Evolutionary conservation across 23 tunicate species (phyloP), one percentile per base, ranked within the genome.

Genomic region (Oikopleura albicans): DNA sequence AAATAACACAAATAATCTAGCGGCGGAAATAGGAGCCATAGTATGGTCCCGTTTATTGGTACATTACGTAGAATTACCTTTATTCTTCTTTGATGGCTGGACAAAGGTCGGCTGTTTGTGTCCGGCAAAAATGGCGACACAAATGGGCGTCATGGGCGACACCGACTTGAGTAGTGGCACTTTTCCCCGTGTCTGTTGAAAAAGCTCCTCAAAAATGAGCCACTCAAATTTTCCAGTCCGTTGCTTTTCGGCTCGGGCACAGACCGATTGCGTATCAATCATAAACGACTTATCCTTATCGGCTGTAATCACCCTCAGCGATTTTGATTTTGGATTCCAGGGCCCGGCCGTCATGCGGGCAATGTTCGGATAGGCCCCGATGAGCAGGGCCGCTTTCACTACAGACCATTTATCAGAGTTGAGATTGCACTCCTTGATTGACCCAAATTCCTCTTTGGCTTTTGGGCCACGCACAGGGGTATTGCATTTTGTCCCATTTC

Each of bases 321-420:
- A 12, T 49, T 49, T 49, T 49, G 63, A 49, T 22, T 49, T 49
- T 49, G 22, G 22, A n/a, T n/a, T n/a, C 63, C 63, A 49, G 63
- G 63, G 63, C 63, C 63, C 63, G 22, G 12, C 63, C 16, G 63
- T 49, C 22, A 49, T 49, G 12, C 63, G 63, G 22, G 63, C 63
- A 49, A 49, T 49, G 22, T 49, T 49, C 16, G 63, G 63, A 22
- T 8, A 49, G 22, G 63, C 63, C 22, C 63, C 63, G 22, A 49
- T 49, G 63, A 49, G 63, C 22, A 49, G 22, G 63, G 63, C 63
- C 16, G 63, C 97, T 88, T 92, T 92, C 0, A 92, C 97, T 1
- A 92, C 97, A 40, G 97, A 92, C 97, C 97, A 92, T 75, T 92
- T 92, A 83, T 92, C 97, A 40, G 97, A 92, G 76, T 90, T 90